Percentiles rank a stretch among this genome's conserved stretches.
Conservation (phyloP, 2,797 vertebrate species). For the Austrolebias charrua region DNA sequence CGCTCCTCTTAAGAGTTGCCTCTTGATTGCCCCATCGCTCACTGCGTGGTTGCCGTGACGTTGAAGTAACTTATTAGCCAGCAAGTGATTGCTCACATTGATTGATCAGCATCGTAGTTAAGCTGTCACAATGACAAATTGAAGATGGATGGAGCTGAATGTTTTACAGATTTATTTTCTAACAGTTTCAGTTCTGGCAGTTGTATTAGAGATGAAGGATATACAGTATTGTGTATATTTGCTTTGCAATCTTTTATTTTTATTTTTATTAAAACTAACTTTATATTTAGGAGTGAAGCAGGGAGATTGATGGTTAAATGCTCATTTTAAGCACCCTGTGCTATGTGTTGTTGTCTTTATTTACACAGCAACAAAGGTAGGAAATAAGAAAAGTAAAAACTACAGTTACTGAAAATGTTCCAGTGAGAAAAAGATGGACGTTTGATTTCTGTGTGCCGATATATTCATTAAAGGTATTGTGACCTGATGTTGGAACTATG, state of each 20-base stretch:
- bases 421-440: not conserved
- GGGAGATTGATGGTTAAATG: not conserved
- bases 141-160: conserved; percentile 12
- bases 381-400: not conserved
- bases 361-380: not conserved
- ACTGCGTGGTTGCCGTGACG: conserved; percentile 16
- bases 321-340: not conserved
- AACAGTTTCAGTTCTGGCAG: not conserved
- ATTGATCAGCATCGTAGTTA: conserved; percentile 41
- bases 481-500: no score
- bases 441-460: not conserved
- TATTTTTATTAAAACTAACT: not conserved
- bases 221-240: not conserved
- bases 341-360: not conserved
- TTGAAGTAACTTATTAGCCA: conserved; percentile 48
- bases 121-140: conserved; percentile 19
- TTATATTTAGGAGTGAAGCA: not conserved
- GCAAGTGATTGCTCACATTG: conserved; percentile 44
- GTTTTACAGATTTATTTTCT: conserved; percentile 15
- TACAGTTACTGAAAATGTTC: not conserved
- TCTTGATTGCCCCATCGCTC: conserved; percentile 56
- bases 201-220: conserved; percentile 1
- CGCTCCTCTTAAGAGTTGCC: conserved; percentile 37
- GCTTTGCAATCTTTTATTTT: not conserved
- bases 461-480: no score